Evolutionary conservation across 2,797 vertebrate genomes (phyloP), one percentile per base, ranked within the genome.

Genomic region (Halcyon leucocephala): DNA sequence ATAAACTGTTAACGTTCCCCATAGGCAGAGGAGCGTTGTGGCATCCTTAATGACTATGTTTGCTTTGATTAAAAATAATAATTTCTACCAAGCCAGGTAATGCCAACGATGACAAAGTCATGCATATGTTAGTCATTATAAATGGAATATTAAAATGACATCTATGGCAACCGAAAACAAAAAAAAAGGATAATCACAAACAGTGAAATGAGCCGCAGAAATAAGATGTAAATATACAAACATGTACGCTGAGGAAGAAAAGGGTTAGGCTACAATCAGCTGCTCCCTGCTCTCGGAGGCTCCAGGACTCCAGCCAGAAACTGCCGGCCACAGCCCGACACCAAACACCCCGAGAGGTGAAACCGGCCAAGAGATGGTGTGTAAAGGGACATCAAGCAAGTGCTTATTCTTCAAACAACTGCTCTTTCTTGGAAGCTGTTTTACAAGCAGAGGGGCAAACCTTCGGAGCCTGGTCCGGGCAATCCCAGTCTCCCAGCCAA

Each of bases 1-100:
- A 95, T 95, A 97, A 96, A 95, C 94, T 95, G 77, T 85, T 96
- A 94, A 69, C 1, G 18, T 93, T 97, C 86, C 95, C 95, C 72
- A 88, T 72, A 90, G 84, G 83, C 74, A 91, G 94, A 74, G 60
- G 66, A 96, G 82, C 54, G 73, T 86, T 95, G 93, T 71, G 92
- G 66, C 89, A 95, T 90, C 94, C 82, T 93, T 71, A 94, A 96
- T 73, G 89, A 67, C 90, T 12, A 44, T 39, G 71, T 85, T 90
- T 94, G 91, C 86, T 97, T 87, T 67, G 82, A 93, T 84, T 77
- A 95, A 95, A 87, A 96, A 95, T 94, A 96, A 93, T 70, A 94
- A 60, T 82, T 96, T 79, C 73, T 93, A 80, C 58, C 82, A 92
- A 64, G 94, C 54, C 76, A 96, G 96, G 94, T 94, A 95, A 95